Base-by-base conservation (phyloP, 1,140 invertebrate species). In the Orius laevigatus region DNA sequence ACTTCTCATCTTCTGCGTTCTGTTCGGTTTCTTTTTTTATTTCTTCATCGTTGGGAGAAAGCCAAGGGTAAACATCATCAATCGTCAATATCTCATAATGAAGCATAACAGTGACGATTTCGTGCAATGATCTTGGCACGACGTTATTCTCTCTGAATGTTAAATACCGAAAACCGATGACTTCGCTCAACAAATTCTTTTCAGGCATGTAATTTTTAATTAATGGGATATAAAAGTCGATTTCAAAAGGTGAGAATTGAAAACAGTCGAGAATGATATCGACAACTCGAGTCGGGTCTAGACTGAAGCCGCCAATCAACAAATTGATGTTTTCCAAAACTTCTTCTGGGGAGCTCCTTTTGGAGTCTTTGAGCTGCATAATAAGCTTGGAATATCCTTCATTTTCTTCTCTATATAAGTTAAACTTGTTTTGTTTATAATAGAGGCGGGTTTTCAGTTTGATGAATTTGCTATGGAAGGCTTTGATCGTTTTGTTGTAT, bases 351-450 rank as follows among this genome's bases (percentile, higher is more conserved):
- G 69, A 68, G 47, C 72, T 63, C 53, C 70, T 71, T 61, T 78
- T 77, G 35, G 73, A 73, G 55, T 84, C 73, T 60, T 89, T 80
- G 64, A 89, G 88, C 70, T 98, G 20, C 35, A 88, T 82, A 34
- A 98, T 82, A 5, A 98, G 70, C 67, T 99, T 99, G 3, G 93
- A 84, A 69, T 94, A 99, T 3, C 96, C 96, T 76, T 99, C 96
- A 70, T 84, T 94, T 68, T 98, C 96, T 71, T 99, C 96, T 44
- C 94, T 74, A 60, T 97, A 88, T 50, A 99, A 72, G 71, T 99
- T 99, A 64, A 97, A 99, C 60, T 98, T 98, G 56, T 93, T 79
- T 64, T 98, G 96, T 64, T 98, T 98, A 64, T 98, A 99, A 66
- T 94, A 97, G 56, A 97, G 66, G 68, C 93, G 92, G 41, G 94